phyloP scores from a whole-genome alignment of 1,140 invertebrate genomes.

The Phthorimaea operculella region DNA sequence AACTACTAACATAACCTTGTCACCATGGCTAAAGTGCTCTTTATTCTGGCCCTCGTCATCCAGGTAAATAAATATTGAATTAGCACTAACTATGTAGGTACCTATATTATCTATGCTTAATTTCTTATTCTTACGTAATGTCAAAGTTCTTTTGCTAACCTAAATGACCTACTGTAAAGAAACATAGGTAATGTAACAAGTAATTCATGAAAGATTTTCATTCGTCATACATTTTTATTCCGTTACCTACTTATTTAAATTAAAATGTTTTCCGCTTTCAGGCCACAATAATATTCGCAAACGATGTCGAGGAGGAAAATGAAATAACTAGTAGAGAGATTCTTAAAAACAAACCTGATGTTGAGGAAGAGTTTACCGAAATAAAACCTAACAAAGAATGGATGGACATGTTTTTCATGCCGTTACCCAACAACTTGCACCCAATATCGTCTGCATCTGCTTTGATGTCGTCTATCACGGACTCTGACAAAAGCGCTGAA shows the following conservation, averaged over 20 bases:
- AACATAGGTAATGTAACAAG: too few species aligned
- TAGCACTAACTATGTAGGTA: neutral
- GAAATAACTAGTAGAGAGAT: neutral
- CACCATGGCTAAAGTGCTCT: constrained; percentile 1
- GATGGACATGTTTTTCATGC: constrained; percentile 28
- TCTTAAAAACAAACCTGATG: neutral
- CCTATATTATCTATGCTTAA: too few species aligned
- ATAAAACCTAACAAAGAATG: constrained; percentile 28
- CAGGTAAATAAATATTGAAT: constrained; percentile 6
- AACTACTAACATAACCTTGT: neutral
- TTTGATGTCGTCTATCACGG: constrained; percentile 40
- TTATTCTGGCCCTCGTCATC: neutral
- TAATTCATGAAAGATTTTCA: too few species aligned
- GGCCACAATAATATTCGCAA: neutral
- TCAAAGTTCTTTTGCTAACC: too few species aligned
- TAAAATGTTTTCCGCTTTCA: too few species aligned
- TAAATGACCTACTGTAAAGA: too few species aligned
- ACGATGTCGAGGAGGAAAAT: neutral
- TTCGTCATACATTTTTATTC: too few species aligned
- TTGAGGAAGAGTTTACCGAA: neutral
- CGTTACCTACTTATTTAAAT: too few species aligned
- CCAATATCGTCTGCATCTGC: constrained; percentile 33
- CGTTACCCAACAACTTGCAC: constrained; percentile 24
- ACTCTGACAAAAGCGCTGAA: constrained; percentile 41
- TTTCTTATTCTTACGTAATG: too few species aligned